These are phyloP conservation scores for Epinephelus coioides DNA, from an alignment of 2,797 vertebrate species.

Conservation along the genomic window DNA sequence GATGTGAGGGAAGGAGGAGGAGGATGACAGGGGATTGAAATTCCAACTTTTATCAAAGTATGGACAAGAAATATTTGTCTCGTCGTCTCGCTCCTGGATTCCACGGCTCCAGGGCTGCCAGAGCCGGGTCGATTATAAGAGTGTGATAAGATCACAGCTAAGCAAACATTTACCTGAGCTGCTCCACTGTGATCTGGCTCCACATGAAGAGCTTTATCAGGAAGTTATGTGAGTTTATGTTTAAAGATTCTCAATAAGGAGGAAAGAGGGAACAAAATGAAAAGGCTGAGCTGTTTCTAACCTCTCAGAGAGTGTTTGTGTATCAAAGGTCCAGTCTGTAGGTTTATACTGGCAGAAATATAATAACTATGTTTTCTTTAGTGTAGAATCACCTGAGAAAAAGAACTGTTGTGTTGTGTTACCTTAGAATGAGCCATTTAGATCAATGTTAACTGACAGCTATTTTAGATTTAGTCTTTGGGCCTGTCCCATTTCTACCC, in stretches of 20 bases:
- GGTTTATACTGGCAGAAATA: too few relatives aligned
- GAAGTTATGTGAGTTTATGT: background rate
- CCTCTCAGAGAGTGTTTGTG: background rate
- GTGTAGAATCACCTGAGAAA: too few relatives aligned
- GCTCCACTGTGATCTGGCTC: background rate
- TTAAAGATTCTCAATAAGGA: background rate
- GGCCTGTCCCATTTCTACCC: too few relatives aligned
- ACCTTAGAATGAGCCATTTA: too few relatives aligned
- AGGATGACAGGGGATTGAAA: constrained; percentile 36
- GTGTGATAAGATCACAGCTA: constrained; percentile 47
- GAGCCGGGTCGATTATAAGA: background rate
- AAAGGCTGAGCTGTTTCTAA: constrained; percentile 6
- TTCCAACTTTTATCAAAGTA: constrained; percentile 80
- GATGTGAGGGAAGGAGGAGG: constrained; percentile 34
- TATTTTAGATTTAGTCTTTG: too few relatives aligned
- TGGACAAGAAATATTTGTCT: constrained; percentile 61
- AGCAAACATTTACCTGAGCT: constrained; percentile 56
- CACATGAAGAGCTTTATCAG: constrained; percentile 11
- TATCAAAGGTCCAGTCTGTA: background rate
- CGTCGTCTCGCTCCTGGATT: constrained; percentile 51
- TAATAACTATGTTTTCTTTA: too few relatives aligned
- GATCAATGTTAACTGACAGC: too few relatives aligned
- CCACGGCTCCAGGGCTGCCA: constrained; percentile 34
- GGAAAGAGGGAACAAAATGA: background rate
- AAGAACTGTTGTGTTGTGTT: too few relatives aligned